Evolutionary conservation across 2,797 vertebrate genomes (phyloP).

Genomic region (Poecilia gillii): DNA sequence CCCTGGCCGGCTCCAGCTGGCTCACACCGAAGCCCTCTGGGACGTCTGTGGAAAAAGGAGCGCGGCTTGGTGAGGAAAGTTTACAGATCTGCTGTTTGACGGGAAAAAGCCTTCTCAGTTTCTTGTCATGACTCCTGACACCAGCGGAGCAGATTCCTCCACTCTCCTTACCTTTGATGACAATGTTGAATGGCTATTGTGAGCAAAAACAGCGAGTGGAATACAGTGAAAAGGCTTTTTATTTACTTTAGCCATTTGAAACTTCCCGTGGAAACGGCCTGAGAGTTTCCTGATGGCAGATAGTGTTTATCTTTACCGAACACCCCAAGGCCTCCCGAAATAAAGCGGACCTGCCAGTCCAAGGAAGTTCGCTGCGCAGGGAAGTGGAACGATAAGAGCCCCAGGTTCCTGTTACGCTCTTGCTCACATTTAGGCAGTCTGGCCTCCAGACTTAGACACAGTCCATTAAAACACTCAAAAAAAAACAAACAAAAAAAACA

Average conservation of each 20-base stretch:
- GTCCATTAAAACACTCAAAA: conserved; percentile 1
- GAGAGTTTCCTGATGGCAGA: conserved; percentile 99
- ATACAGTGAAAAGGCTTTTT: conserved; percentile 87
- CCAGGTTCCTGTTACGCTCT: conserved; percentile 92
- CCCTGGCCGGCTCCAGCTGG: conserved; percentile 84
- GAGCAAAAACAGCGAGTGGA: conserved; percentile 75
- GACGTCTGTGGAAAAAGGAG: conserved; percentile 80
- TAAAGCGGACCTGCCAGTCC: conserved; percentile 92
- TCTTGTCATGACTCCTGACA: conserved; percentile 42
- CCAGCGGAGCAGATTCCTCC: conserved; percentile 46
- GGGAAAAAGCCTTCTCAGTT: conserved; percentile 38
- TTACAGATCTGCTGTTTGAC: conserved; percentile 26
- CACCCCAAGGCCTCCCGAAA: conserved; percentile 98
- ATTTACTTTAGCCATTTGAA: conserved; percentile 99
- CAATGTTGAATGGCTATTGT: conserved; percentile 82
- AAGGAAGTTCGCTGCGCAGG: conserved; percentile 80
- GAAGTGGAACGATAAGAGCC: conserved; percentile 90
- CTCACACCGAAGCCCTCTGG: conserved; percentile 87
- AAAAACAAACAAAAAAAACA: conserved; percentile 6
- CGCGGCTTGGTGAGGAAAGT: conserved; percentile 11
- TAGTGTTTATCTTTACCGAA: conserved; percentile 99
- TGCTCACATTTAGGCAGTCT: conserved; percentile 65
- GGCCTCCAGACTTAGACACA: conserved; percentile 37
- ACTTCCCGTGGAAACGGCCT: conserved; percentile 99
- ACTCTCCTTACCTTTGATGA: conserved; percentile 80